Percentiles rank a stretch among this genome's conserved stretches.
Evolutionary conservation across 2,888 invertebrate species (phyloP).

Genomic region (Alsophila aescularia): DNA sequence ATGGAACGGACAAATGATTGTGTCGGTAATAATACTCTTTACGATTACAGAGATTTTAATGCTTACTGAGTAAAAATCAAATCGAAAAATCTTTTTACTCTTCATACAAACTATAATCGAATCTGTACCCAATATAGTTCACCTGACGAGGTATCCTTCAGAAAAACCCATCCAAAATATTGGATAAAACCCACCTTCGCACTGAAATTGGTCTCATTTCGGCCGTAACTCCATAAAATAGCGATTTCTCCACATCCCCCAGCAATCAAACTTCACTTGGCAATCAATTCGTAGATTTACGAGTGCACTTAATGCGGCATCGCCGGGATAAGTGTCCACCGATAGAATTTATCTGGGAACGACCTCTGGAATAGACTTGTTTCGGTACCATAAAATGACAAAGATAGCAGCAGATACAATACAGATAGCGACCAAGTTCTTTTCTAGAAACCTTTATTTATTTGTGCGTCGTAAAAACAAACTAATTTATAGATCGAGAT

Average conservation of each 20-base stretch:
- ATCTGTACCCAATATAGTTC: too few relatives aligned
- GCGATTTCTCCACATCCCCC: conserved; percentile 29
- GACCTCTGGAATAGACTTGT: conserved; percentile 36
- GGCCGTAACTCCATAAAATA: conserved; percentile 34
- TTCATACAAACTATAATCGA: too few relatives aligned
- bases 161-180: neutral
- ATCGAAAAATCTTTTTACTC: too few relatives aligned
- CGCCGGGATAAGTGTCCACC: conserved; percentile 43
- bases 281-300: conserved; percentile 57
- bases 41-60: too few relatives aligned
- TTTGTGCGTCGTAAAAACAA: conserved; percentile 25
- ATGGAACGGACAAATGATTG: too few relatives aligned
- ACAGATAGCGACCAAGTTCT: conserved; percentile 28
- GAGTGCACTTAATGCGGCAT: conserved; percentile 50
- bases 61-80: too few relatives aligned
- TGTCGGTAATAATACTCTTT: too few relatives aligned
- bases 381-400: conserved; percentile 34
- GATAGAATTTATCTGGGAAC: conserved; percentile 44
- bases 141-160: too few relatives aligned
- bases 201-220: conserved; percentile 30
- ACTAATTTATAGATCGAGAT: conserved; percentile 25
- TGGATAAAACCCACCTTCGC: conserved; percentile 14
- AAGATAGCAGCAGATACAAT: conserved; percentile 28
- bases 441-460: conserved; percentile 30
- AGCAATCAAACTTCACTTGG: conserved; percentile 55